Conservation (phyloP, 2,888 invertebrate genomes). For the Heliconius cydno region DNA sequence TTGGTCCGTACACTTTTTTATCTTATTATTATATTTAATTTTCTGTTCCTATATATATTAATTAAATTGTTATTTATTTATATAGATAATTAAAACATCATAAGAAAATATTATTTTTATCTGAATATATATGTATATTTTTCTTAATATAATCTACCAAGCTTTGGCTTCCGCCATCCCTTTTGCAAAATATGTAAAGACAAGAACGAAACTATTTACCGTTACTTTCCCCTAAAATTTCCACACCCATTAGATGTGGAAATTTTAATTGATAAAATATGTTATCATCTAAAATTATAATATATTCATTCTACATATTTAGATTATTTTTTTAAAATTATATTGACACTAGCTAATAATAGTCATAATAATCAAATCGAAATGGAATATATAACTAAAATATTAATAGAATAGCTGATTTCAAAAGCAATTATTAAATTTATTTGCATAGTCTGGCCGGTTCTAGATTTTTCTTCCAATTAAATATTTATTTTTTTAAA, state of each 20-base stretch:
- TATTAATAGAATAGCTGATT: slow-evolving; percentile 8
- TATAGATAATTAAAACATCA: no score
- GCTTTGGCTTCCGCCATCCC: neutral
- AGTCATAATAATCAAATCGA: neutral
- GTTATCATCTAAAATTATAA: neutral
- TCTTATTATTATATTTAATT: no score
- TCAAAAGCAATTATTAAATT: slow-evolving; percentile 1
- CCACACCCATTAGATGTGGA: neutral
- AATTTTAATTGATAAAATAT: neutral
- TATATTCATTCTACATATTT: neutral
- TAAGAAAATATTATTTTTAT: no score
- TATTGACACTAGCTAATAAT: neutral
- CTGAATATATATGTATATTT: no score
- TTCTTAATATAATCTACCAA: neutral
- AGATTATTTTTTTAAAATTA: neutral
- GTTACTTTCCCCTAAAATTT: neutral
- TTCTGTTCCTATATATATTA: no score
- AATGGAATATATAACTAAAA: neutral
- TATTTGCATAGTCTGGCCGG: neutral
- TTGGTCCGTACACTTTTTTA: no score
- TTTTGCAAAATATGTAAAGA: neutral
- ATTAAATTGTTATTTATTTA: no score
- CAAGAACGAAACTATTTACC: neutral
- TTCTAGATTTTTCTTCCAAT: slow-evolving; percentile 6
- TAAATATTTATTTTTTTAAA: slow-evolving; percentile 1